These are phyloP conservation scores for Phodopus roborovskii DNA, from an alignment of 2,113 vertebrate genomes.

Conservation along the genomic window DNA sequence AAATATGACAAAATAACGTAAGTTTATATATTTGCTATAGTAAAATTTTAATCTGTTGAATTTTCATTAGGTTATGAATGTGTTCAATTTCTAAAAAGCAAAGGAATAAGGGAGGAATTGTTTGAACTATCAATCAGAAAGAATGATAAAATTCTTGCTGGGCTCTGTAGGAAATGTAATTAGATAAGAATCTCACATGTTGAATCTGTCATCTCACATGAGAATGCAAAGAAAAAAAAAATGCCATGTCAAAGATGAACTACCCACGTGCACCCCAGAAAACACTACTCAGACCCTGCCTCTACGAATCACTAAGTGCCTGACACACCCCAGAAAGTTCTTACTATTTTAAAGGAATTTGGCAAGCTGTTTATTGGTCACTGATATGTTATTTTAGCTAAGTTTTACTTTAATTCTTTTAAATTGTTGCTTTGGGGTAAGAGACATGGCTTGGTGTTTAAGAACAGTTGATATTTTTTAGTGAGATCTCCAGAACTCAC, in stretches of 20 bases:
- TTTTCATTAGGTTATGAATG: conserved; percentile 41
- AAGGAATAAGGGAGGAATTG: conserved; percentile 28
- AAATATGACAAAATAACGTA: conserved; percentile 39
- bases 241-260: not conserved
- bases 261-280: not conserved
- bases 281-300: not conserved
- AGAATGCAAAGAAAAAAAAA: conserved; percentile 57
- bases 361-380: not conserved
- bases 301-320: not conserved
- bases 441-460: not conserved
- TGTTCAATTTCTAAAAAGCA: conserved; percentile 48
- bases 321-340: not conserved
- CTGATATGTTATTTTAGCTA: not conserved
- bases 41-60: conserved; percentile 21
- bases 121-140: conserved; percentile 28
- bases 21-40: conserved; percentile 23
- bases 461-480: not conserved
- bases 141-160: conserved; percentile 20
- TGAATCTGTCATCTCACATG: not conserved
- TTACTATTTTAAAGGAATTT: conserved; percentile 39
- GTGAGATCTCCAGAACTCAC: not conserved
- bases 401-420: conserved; percentile 17
- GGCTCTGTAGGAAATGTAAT: conserved; percentile 36
- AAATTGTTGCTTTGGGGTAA: not conserved
- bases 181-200: conserved; percentile 11